Conservation (phyloP, 2,888 invertebrate species). For the Ochlodes sylvanus region DNA sequence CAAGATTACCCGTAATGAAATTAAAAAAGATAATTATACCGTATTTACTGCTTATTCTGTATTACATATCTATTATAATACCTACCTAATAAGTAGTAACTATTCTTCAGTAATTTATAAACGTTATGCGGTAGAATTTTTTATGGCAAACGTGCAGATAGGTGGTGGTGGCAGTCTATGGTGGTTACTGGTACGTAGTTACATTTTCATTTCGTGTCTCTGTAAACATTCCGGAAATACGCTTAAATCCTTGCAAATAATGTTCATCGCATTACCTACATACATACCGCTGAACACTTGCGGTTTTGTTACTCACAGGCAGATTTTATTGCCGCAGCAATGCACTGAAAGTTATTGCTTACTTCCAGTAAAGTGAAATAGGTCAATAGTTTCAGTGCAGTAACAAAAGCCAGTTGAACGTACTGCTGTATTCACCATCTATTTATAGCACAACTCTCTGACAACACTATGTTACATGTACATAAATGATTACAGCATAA, state of each 20-base stretch:
- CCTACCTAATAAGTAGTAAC: too few relatives aligned
- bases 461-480: conserved; percentile 34
- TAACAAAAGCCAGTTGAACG: conserved; percentile 81
- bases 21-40: too few relatives aligned
- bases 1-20: too few relatives aligned
- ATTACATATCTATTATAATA: too few relatives aligned
- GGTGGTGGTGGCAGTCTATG: too few relatives aligned
- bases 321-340: conserved; percentile 73
- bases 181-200: too few relatives aligned
- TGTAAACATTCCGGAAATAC: conserved; percentile 1
- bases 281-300: conserved; percentile 39
- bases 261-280: neutral
- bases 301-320: conserved; percentile 65
- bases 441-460: conserved; percentile 63
- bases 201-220: too few relatives aligned
- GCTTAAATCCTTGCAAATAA: neutral
- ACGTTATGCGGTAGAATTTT: too few relatives aligned
- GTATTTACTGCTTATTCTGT: too few relatives aligned
- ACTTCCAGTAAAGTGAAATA: conserved; percentile 83
- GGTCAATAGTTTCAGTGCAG: conserved; percentile 84
- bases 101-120: too few relatives aligned
- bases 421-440: conserved; percentile 66
- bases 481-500: conserved; percentile 1
- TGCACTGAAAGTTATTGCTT: conserved; percentile 83
- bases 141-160: too few relatives aligned